Conservation (phyloP, 2,113 vertebrate genomes). For the Jacana jacana region DNA sequence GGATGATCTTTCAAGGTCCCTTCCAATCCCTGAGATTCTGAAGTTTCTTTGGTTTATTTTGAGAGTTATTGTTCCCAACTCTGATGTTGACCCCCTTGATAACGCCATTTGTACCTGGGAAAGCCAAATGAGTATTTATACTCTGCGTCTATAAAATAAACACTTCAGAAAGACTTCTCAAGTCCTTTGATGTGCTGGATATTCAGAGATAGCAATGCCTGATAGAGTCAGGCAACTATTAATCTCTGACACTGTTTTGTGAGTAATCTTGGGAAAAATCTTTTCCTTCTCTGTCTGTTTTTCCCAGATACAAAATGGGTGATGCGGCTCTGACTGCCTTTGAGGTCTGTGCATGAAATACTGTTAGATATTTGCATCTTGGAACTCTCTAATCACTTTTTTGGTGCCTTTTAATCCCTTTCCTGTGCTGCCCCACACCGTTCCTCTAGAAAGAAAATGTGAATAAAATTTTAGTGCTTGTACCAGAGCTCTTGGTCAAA, state of each 20-base stretch:
- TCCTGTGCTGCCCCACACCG: not conserved
- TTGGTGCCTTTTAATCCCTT: not conserved
- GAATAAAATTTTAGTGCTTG: not conserved
- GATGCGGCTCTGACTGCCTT: not conserved
- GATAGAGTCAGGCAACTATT: accelerated
- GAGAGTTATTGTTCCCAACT: not conserved
- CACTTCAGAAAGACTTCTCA: not conserved
- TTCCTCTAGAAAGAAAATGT: not conserved
- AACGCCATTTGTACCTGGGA: not conserved
- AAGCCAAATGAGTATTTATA: constrained; percentile 5
- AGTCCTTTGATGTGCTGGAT: not conserved
- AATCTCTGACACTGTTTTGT: not conserved
- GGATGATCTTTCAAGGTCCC: too few species aligned
- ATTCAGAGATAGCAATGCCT: not conserved
- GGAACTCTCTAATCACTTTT: not conserved
- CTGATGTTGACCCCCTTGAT: not conserved
- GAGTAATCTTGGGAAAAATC: not conserved
- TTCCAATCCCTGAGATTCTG: too few species aligned
- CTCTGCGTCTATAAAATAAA: not conserved
- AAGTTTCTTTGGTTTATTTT: not conserved
- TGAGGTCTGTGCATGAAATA: not conserved
- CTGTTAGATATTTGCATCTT: not conserved
- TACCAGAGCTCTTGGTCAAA: not conserved
- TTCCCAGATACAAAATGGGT: not conserved
- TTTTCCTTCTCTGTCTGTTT: not conserved